phyloP scores from a whole-genome alignment of 2,113 vertebrate species.

The Girardinichthys multiradiatus region DNA sequence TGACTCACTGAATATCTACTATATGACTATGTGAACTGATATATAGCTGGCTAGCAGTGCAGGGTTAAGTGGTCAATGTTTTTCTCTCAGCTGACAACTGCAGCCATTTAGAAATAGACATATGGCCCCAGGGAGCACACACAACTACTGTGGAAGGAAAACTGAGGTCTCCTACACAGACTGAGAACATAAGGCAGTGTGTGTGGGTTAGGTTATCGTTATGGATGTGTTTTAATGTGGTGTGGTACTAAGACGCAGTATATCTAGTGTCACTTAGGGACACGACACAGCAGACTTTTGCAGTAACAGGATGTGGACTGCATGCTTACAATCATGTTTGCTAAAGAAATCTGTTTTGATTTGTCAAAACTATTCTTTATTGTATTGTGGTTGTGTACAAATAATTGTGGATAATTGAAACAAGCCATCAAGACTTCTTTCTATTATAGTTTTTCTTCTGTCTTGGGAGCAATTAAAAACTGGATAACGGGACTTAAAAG shows the following conservation, averaged over 20 bases:
- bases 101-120: constrained; percentile 45
- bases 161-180: constrained; percentile 36
- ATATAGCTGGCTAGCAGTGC: constrained; percentile 6
- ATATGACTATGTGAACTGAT: constrained; percentile 13
- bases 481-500: constrained; percentile 35
- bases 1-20: constrained; percentile 13
- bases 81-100: constrained; percentile 53
- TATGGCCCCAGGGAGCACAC: constrained; percentile 19
- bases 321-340: constrained; percentile 26
- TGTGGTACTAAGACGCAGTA: constrained; percentile 4
- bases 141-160: constrained; percentile 33
- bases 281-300: constrained; percentile 11
- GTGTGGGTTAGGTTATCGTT: constrained; percentile 51
- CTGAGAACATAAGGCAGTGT: constrained; percentile 39
- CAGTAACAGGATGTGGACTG: constrained; percentile 1
- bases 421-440: constrained; percentile 28
- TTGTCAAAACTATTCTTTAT: constrained; percentile 18
- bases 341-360: constrained; percentile 27
- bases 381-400: constrained; percentile 37
- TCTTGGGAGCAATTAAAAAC: constrained; percentile 41
- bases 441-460: background rate
- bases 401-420: constrained; percentile 37
- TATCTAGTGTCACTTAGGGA: constrained; percentile 39
- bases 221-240: constrained; percentile 50
- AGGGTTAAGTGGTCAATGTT: constrained; percentile 66